phyloP scores from a whole-genome alignment of 2,113 vertebrate species.

The Lepus americanus region DNA sequence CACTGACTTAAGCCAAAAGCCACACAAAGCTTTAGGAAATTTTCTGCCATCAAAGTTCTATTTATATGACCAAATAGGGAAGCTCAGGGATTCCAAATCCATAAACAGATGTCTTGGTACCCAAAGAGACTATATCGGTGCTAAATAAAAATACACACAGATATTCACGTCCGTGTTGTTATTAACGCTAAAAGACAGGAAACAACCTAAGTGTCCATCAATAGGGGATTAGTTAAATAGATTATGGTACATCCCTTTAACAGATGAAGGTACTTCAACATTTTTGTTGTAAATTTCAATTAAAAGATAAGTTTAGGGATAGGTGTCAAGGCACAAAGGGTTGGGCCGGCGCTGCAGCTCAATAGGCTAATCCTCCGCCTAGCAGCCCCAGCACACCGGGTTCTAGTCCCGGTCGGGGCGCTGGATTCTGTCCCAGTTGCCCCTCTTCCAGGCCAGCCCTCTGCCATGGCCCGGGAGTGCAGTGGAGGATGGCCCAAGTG shows the following conservation, averaged over 20 bases:
- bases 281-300: too few relatives aligned
- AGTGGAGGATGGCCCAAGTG: too few relatives aligned
- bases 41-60: not conserved
- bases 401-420: too few relatives aligned
- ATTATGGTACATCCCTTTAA: not conserved
- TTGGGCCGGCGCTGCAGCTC: too few relatives aligned
- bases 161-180: not conserved
- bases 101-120: not conserved
- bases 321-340: too few relatives aligned
- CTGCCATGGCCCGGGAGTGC: too few relatives aligned
- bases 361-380: too few relatives aligned
- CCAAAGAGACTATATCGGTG: not conserved
- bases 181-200: constrained; percentile 31
- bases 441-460: too few relatives aligned
- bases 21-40: constrained; percentile 6
- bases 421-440: too few relatives aligned
- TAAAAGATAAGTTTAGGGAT: too few relatives aligned
- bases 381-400: too few relatives aligned
- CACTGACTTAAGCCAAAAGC: constrained; percentile 13
- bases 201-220: not conserved
- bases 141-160: constrained; percentile 31
- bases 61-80: not conserved
- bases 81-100: constrained; percentile 6
- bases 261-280: not conserved
- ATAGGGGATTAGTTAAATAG: not conserved